phyloP scores from a whole-genome alignment of 2,797 vertebrate genomes.

The Notoglanidium macrostoma region DNA sequence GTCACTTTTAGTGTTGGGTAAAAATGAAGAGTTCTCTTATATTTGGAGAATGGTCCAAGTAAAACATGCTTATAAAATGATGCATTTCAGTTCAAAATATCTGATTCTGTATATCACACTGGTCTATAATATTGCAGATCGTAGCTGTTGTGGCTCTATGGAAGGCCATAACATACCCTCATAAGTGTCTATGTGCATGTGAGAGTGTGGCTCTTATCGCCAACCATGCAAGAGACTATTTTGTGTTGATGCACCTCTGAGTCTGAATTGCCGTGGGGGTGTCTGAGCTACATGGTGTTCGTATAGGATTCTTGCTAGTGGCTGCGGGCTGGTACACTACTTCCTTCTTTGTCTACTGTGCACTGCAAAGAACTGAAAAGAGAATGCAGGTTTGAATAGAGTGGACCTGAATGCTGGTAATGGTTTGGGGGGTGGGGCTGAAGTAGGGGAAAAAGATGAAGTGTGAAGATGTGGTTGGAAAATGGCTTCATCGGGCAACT shows the following conservation, averaged over 20 bases:
- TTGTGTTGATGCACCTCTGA: neutral
- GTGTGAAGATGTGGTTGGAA: constrained; percentile 44
- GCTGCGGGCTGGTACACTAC: constrained; percentile 42
- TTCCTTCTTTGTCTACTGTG: constrained; percentile 15
- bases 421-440: constrained; percentile 30
- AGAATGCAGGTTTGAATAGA: constrained; percentile 33
- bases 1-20: neutral
- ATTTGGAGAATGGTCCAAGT: neutral
- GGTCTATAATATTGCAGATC: neutral
- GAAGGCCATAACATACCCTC: neutral
- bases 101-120: neutral
- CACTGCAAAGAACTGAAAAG: constrained; percentile 26
- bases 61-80: neutral
- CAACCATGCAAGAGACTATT: constrained; percentile 22
- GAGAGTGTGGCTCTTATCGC: constrained; percentile 7
- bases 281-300: neutral
- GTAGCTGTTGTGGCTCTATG: neutral
- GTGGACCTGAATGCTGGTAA: constrained; percentile 48
- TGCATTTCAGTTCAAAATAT: neutral
- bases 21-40: neutral
- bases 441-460: constrained; percentile 24
- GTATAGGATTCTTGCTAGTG: constrained; percentile 29
- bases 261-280: constrained; percentile 25
- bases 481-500: constrained; percentile 49
- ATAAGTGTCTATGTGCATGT: constrained; percentile 9